These are phyloP conservation scores for Ganaspis brasiliensis DNA, from an alignment of 2,888 invertebrate species.

Conservation along the genomic window DNA sequence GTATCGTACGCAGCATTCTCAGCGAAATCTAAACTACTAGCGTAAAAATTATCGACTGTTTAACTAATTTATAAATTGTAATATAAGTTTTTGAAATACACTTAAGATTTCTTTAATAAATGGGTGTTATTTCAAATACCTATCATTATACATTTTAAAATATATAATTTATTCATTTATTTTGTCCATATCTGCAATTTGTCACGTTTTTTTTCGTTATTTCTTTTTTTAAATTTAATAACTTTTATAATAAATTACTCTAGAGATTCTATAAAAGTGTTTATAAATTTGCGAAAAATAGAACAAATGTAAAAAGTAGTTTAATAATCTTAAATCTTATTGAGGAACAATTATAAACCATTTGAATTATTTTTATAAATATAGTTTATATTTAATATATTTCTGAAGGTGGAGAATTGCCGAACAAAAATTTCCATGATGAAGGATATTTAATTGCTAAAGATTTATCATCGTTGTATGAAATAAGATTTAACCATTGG, in stretches of 20 bases:
- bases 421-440: slow-evolving; percentile 90
- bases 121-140: background rate
- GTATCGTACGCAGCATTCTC: slow-evolving; percentile 94
- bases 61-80: slow-evolving; percentile 32
- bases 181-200: too few species aligned
- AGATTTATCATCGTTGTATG: slow-evolving; percentile 77
- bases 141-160: too few species aligned
- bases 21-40: slow-evolving; percentile 90
- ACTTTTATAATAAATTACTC: too few species aligned
- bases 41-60: slow-evolving; percentile 80
- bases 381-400: slow-evolving; percentile 80
- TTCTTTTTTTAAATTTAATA: too few species aligned
- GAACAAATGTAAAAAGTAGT: too few species aligned
- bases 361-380: slow-evolving; percentile 42
- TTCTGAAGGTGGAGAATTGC: slow-evolving; percentile 86
- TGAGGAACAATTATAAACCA: too few species aligned
- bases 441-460: slow-evolving; percentile 84
- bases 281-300: too few species aligned
- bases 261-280: too few species aligned
- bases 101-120: slow-evolving; percentile 1
- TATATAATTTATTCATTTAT: too few species aligned
- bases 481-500: slow-evolving; percentile 82
- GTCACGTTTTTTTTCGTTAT: too few species aligned
- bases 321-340: too few species aligned
- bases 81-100: slow-evolving; percentile 34